Evolutionary conservation across 2,888 invertebrate genomes (phyloP).

Genomic region (Torymus texanus): DNA sequence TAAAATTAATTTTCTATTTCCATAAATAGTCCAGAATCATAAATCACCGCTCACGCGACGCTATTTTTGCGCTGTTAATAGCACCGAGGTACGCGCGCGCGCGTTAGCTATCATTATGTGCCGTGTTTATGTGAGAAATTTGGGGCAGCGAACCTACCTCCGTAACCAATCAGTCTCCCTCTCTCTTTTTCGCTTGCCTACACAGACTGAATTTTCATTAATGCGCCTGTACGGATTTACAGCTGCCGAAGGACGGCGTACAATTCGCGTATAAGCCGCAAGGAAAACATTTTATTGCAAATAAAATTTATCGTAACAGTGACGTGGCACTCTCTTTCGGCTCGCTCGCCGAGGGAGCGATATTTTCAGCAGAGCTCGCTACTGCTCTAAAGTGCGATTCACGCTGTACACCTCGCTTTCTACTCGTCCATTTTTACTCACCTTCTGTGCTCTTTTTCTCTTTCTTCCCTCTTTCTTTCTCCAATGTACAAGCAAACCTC

Average conservation of each 20-base stretch:
- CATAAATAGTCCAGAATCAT: too few relatives aligned
- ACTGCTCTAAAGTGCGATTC: conserved; percentile 29
- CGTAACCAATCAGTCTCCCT: too few relatives aligned
- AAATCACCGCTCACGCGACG: too few relatives aligned
- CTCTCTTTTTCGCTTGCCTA: too few relatives aligned
- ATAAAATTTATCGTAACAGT: conserved; percentile 43
- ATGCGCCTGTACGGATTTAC: conserved; percentile 2
- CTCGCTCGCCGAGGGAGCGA: conserved; percentile 31
- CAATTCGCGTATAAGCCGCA: neutral
- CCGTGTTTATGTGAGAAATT: too few relatives aligned
- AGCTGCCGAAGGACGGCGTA: neutral
- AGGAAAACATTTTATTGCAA: conserved; percentile 41
- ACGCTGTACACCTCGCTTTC: neutral
- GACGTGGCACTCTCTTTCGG: conserved; percentile 11
- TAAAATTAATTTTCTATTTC: too few relatives aligned
- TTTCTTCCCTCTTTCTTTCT: neutral
- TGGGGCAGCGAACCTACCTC: too few relatives aligned
- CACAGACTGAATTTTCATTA: conserved; percentile 6
- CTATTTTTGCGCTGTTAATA: too few relatives aligned
- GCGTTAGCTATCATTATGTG: too few relatives aligned
- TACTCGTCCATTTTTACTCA: neutral
- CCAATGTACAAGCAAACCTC: too few relatives aligned
- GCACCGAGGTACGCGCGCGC: too few relatives aligned
- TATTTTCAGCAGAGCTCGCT: conserved; percentile 12
- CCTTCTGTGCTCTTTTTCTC: neutral